A percentile compares a stretch with the other conserved stretches of the same genome.
phyloP scores from a whole-genome alignment of 1,140 invertebrate genomes.

The Aphelenchoides fujianensis region DNA sequence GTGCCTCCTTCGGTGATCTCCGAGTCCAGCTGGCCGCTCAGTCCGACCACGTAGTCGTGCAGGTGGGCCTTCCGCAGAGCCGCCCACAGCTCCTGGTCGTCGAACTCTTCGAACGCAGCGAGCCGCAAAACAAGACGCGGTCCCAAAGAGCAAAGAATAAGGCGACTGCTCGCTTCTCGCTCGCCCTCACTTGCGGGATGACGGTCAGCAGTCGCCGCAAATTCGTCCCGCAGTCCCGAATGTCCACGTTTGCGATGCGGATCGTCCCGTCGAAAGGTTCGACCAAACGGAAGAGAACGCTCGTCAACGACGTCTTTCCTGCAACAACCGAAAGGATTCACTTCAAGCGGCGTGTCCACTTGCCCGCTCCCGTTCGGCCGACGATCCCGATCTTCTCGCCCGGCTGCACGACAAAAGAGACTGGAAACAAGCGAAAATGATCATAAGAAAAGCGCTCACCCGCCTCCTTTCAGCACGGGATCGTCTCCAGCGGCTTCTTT shows the following conservation, averaged over 20 bases:
- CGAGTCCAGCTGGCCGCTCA: slow-evolving; percentile 34
- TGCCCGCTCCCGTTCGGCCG: no score
- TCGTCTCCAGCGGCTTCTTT: no score
- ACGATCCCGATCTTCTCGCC: no score
- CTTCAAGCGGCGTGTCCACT: no score
- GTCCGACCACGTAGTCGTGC: slow-evolving; percentile 50
- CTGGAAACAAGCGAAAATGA: no score
- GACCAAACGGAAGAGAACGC: slow-evolving; percentile 66
- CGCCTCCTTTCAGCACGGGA: no score
- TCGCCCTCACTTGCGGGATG: slow-evolving; percentile 68
- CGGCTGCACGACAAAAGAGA: no score
- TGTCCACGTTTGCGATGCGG: slow-evolving; percentile 71
- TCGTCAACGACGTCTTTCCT: slow-evolving; percentile 79
- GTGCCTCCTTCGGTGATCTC: slow-evolving; percentile 55
- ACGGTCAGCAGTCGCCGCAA: slow-evolving; percentile 66
- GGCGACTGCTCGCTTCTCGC: no score
- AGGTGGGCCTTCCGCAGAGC: slow-evolving; percentile 67
- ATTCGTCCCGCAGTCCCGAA: slow-evolving; percentile 65
- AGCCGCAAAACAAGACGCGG: slow-evolving; percentile 66
- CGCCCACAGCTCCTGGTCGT: slow-evolving; percentile 69
- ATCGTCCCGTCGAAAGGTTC: slow-evolving; percentile 65
- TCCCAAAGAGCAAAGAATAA: no score
- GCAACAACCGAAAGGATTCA: slow-evolving; percentile 9
- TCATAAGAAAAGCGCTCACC: no score
- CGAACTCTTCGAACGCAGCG: slow-evolving; percentile 65